Base-by-base conservation (phyloP, 2,797 vertebrate species). In the Sarcoramphus papa region DNA sequence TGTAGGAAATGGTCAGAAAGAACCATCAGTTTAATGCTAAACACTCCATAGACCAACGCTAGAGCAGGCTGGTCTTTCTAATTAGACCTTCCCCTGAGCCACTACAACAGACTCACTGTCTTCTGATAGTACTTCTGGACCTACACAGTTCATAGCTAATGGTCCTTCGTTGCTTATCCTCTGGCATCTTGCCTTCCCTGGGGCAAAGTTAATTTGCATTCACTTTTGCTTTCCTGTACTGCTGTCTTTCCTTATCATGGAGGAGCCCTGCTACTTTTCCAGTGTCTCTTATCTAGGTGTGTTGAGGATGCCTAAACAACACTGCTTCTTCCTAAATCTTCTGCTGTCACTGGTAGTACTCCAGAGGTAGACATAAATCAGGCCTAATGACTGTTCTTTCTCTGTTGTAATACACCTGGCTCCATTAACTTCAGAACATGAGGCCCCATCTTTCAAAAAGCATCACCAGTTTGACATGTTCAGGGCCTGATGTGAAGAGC, bases 381-480 rank as follows among this genome's bases (percentile, higher is more conserved):
- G 45, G 12, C 24, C 27, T 48, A 50, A 79, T 62, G 67, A 50
- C 63, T 82, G 91, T 65, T 81, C 41, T 82, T 81, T 40, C 65
- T 79, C 47, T 82, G 19, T 27, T 89, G 19, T 51, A 69, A 73
- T 51, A 47, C 33, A 43, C 22, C 24, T 40, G 21, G 28, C 56
- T 92, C 69, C 56, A 74, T 88, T 83, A 86, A 43, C 62, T 57
- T 85, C 59, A 33, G 37, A 83, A 25, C 50, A 54, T 6, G 47
- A 84, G 22, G 41, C 22, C 27, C 3, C 35, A 43, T 78, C 47
- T 87, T 88, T 95, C 69, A 79, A 64, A 90, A 88, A 10, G 10
- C 53, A 24, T 76, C 59, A 12, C 50, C 25, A 0, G 28, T 63
- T 47, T 63, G 74, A n/a, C 0, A 0, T 15, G 35, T 54, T 50